phyloP scores from a whole-genome alignment of 1,140 invertebrate genomes.

The Saxidomus purpurata region DNA sequence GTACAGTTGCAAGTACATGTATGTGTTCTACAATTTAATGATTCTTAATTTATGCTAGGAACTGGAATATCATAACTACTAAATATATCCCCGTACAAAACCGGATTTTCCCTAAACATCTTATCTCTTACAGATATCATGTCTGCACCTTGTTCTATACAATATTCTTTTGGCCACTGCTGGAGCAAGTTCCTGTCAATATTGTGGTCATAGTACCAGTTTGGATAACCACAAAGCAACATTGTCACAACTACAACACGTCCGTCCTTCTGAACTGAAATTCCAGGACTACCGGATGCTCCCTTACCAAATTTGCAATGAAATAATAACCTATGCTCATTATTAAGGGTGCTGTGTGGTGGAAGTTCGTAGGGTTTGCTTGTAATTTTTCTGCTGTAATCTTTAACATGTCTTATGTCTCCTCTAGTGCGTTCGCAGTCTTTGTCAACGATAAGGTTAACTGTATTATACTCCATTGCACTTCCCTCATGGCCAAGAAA shows the following conservation, averaged over 20 bases:
- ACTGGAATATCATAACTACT: too few species aligned
- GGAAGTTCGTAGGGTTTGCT: neutral
- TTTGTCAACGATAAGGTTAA: neutral
- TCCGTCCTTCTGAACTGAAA: neutral
- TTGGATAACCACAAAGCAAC: constrained; percentile 41
- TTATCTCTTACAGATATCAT: neutral
- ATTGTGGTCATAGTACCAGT: constrained; percentile 32
- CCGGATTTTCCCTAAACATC: neutral
- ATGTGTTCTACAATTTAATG: too few species aligned
- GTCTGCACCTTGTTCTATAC: constrained; percentile 34
- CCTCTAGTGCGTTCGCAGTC: neutral
- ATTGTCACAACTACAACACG: constrained; percentile 38
- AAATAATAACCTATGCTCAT: constrained; percentile 15
- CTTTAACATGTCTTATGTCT: neutral
- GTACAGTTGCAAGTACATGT: too few species aligned
- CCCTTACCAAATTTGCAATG: constrained; percentile 23
- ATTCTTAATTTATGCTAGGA: too few species aligned
- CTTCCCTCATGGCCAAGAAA: constrained; percentile 15
- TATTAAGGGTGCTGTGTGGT: neutral
- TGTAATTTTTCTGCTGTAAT: neutral
- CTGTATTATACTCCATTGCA: neutral
- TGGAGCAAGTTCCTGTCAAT: neutral
- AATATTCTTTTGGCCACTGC: constrained; percentile 22
- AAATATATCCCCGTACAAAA: neutral
- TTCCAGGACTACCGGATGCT: constrained; percentile 35